A percentile compares a stretch with the other conserved stretches of the same genome.
These are phyloP conservation scores for Gambusia affinis DNA, from an alignment of 2,113 vertebrate genomes.

Conservation along the genomic window DNA sequence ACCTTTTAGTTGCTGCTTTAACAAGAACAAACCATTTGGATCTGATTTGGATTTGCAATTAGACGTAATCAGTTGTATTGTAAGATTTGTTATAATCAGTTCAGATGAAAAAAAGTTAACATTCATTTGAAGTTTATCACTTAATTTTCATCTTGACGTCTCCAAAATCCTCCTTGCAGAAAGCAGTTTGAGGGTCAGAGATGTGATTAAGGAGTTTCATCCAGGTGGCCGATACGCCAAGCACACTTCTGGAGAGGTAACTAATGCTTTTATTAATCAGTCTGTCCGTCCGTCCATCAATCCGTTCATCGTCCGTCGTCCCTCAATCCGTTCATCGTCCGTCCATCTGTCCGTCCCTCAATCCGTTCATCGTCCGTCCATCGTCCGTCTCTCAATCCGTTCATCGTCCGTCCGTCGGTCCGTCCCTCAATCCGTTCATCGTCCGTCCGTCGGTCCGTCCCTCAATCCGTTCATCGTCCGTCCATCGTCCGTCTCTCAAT, in stretches of 20 bases:
- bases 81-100: background rate
- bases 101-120: background rate
- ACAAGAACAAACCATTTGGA: background rate
- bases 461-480: no score
- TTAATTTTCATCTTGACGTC: background rate
- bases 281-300: background rate
- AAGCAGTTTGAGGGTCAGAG: slow-evolving; percentile 84
- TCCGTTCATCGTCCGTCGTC: no score
- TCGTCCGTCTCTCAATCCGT: no score
- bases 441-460: no score
- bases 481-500: no score
- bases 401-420: no score
- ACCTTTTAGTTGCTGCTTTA: slow-evolving; percentile 1
- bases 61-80: background rate
- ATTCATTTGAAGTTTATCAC: background rate
- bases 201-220: slow-evolving; percentile 86
- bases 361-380: no score
- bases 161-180: slow-evolving; percentile 71
- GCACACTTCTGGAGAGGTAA: slow-evolving; percentile 83
- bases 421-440: no score
- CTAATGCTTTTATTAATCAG: slow-evolving; percentile 3
- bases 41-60: background rate
- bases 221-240: slow-evolving; percentile 75
- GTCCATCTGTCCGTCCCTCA: no score
- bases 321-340: no score